Evolutionary conservation across 2,113 vertebrate genomes (phyloP), one percentile per base, ranked within the genome.

Genomic region (Thunnus maccoyii): DNA sequence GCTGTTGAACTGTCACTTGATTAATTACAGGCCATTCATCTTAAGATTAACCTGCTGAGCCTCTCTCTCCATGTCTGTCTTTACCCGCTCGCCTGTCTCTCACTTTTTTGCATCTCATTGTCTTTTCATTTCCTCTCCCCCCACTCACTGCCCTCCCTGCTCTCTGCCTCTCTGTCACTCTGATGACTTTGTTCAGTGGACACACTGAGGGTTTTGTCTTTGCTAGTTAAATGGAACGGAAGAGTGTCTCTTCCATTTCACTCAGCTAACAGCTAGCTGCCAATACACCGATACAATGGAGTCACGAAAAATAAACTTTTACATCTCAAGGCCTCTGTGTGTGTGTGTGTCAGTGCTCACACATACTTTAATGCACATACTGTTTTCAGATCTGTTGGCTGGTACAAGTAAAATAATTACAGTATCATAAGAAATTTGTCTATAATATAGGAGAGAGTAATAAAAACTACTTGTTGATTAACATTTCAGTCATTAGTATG

Each of bases 1-100:
- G 64, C 81, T 73, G 83, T 74, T 64, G 41, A 65, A 72, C 75
- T 83, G 88, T 78, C 72, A 63, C 76, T 76, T 87, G 85, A 89
- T 92, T 86, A 88, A 89, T 89, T 90, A 84, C 72, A 73, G 78
- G 50, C 78, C 74, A 83, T 86, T 92, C 83, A 84, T 89, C 50
- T 62, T 70, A 51, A 86, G 69, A 76, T 86, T 60, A 86, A 79
- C 85, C 81, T 67, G 83, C 80, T 86, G 85, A 55, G 81, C 44
- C 63, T 70, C 72, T 48, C 63, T 62, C 72, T 70, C 66, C 47
- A n/a, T 32, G 54, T 87, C 56, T 56, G 64, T 41, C 83, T 73
- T 9, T 5, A 25, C 25, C 51, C 1, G 3, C 44, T 60, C 17
- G 36, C 66, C 65, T 62, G 66, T 70, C 71, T 64, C 52, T 83